Evolutionary conservation across 2,113 vertebrate genomes (phyloP).

Genomic region (Leucopternis melanops): DNA sequence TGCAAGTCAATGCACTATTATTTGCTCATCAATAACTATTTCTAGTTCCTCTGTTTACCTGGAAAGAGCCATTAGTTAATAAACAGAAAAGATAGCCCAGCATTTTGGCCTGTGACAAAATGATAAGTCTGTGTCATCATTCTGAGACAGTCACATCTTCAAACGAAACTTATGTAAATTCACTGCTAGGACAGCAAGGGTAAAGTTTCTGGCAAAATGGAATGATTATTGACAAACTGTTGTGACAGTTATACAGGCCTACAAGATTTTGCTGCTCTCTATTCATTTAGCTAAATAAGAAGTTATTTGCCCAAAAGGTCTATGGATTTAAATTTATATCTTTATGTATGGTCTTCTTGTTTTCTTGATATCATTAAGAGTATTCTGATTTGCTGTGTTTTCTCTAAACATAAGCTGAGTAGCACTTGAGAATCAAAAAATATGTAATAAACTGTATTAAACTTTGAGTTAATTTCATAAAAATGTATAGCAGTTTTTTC

Average conservation of each 20-base stretch:
- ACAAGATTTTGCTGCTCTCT: not conserved
- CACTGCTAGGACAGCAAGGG: not conserved
- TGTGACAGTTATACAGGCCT: not conserved
- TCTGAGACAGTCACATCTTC: not conserved
- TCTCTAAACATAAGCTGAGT: not conserved
- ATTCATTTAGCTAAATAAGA: not conserved
- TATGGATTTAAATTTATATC: not conserved
- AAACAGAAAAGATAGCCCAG: not conserved
- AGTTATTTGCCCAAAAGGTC: not conserved
- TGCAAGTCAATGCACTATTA: no score
- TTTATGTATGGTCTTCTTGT: not conserved
- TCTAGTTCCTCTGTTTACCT: not conserved
- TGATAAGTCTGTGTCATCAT: not conserved
- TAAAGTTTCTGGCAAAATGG: not conserved
- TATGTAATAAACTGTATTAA: not conserved
- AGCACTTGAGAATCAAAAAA: not conserved
- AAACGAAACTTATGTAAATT: not conserved
- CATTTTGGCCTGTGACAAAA: not conserved
- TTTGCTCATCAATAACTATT: slow-evolving; percentile 1
- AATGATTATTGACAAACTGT: not conserved
- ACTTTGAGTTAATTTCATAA: not conserved
- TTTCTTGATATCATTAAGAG: not conserved
- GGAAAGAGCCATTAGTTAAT: not conserved
- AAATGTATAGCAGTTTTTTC: not conserved
- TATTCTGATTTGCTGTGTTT: not conserved